Evolutionary conservation across 2,797 vertebrate species (phyloP).

Genomic region (Notolepis coatsorum): DNA sequence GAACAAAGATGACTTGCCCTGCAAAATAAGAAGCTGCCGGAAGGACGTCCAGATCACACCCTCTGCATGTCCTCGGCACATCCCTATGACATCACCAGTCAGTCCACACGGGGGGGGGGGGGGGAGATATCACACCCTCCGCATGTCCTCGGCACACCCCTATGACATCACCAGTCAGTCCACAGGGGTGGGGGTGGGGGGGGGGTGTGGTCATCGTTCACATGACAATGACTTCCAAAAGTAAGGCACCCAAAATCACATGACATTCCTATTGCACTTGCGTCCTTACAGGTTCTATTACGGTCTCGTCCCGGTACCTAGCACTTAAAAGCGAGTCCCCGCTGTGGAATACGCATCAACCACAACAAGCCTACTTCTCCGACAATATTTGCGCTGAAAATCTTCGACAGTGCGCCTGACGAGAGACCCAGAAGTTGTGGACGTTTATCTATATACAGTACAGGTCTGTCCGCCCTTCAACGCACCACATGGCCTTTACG

Average conservation of each 20-base stretch:
- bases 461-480: constrained; percentile 49
- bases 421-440: constrained; percentile 46
- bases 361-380: constrained; percentile 26
- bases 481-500: constrained; percentile 28
- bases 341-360: not conserved
- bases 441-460: constrained; percentile 44
- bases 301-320: constrained; percentile 37
- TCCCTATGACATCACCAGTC: too few relatives aligned
- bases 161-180: too few relatives aligned
- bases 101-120: too few relatives aligned
- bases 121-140: too few relatives aligned
- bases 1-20: too few relatives aligned
- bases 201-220: constrained; percentile 31
- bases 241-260: constrained; percentile 72
- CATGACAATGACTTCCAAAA: constrained; percentile 47
- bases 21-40: too few relatives aligned
- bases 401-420: constrained; percentile 48
- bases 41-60: too few relatives aligned
- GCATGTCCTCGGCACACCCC: too few relatives aligned
- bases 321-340: too few relatives aligned
- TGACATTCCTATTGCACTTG: constrained; percentile 44
- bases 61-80: too few relatives aligned
- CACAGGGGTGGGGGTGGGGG: too few relatives aligned
- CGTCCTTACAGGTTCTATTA: constrained; percentile 34
- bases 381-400: constrained; percentile 1